Base-by-base conservation (phyloP, 2,888 invertebrate species). In the Leucania comma region DNA sequence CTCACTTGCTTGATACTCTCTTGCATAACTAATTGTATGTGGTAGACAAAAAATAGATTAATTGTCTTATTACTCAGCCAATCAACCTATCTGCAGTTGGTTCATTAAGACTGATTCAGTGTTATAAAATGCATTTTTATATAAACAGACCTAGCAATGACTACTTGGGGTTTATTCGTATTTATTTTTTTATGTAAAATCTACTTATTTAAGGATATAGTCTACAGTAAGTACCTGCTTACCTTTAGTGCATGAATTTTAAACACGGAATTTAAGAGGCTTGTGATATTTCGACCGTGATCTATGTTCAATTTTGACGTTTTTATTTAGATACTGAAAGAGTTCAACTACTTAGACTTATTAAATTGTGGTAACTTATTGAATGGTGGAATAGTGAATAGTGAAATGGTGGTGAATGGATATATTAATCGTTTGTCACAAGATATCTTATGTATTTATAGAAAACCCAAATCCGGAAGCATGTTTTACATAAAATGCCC, bases 221-320 rank as follows among this genome's bases (percentile, higher is more conserved):
- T 58, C 5, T 38, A 57, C 35, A 58, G 83, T 83, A 66, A 80
- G 81, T 77, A 62, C 42, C 17, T 42, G 14, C 20, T 14, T 66
- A 38, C n/a, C 12, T 24, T 60, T 46, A 46, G 17, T 46, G 22
- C 58, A 22, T 42, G 24, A 17, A 24, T 17, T 22, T 38, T 22
- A 17, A 24, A 57, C 3, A 35, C 22, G 4, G 8, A n/a, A 22
- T n/a, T 54, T 29, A 26, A 20, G 42, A 42, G 17, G 42, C 17
- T 17, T 42, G 38, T 42, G 14, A 14, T 42, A 42, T 42, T 42
- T 42, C 38, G 38, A 42, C 38, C 10, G 12, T 0, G 12, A 42
- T 42, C 4, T 42, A 14, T 14, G 38, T 14, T 17, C 14, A 42
- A 42, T 4, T 42, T 38, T 42, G 17, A 42, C 5, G 38, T 14